These are phyloP conservation scores for Mya arenaria DNA, from an alignment of 1,140 invertebrate genomes.

Conservation along the genomic window DNA sequence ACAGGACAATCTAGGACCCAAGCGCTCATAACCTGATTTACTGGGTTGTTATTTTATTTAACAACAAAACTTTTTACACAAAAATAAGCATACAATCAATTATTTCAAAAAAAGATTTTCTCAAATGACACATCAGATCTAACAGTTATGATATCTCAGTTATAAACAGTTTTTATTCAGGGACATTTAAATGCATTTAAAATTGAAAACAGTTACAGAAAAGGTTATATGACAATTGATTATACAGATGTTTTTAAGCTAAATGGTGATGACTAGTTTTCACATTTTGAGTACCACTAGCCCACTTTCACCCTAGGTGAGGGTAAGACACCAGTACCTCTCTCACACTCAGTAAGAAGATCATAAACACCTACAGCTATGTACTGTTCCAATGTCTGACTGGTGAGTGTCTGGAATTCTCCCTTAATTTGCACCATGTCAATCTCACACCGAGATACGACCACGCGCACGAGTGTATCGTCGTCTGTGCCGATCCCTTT, in stretches of 20 bases:
- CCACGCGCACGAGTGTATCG: conserved; percentile 80
- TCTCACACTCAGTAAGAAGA: background rate
- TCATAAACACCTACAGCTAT: conserved; percentile 76
- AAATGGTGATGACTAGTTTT: background rate
- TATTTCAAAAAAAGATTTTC: too few relatives aligned
- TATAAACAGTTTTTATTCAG: too few relatives aligned
- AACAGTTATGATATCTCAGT: too few relatives aligned
- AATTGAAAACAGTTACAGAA: background rate
- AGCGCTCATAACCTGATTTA: too few relatives aligned
- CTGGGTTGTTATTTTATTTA: too few relatives aligned
- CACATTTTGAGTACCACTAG: background rate
- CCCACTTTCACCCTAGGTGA: background rate
- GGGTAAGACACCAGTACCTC: background rate
- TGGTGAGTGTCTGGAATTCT: conserved; percentile 80
- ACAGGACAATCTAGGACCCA: too few relatives aligned
- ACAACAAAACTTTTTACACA: too few relatives aligned
- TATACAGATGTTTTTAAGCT: background rate
- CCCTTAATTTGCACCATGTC: conserved; percentile 83
- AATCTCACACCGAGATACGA: conserved; percentile 80
- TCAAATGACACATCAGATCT: too few relatives aligned
- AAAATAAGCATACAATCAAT: too few relatives aligned
- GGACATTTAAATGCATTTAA: background rate
- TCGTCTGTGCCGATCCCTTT: conserved; percentile 82
- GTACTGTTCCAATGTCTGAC: conserved; percentile 80
- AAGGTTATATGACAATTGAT: background rate